Conservation (phyloP, 2,888 invertebrate genomes). For the Lasioglossum oenotherae region DNA sequence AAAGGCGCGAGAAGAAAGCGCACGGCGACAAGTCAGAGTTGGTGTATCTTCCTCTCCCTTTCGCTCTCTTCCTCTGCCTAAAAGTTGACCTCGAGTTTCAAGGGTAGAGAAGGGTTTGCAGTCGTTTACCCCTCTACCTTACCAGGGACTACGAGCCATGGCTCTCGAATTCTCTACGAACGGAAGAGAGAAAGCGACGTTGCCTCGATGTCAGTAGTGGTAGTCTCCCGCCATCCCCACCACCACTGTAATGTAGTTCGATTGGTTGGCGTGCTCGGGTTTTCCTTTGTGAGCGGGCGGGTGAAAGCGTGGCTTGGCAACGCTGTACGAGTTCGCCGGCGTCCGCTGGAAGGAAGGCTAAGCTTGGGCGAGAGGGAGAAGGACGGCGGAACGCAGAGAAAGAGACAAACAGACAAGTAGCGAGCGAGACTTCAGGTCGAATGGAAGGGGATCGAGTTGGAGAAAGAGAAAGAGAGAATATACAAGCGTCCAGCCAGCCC, state of each 20-base stretch:
- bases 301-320: conserved; percentile 83
- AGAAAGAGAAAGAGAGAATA: conserved; percentile 65
- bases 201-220: conserved; percentile 75
- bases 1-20: conserved; percentile 67
- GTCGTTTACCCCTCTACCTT: conserved; percentile 75
- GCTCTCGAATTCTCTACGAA: conserved; percentile 76
- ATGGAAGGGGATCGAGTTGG: conserved; percentile 57
- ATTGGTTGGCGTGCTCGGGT: conserved; percentile 79
- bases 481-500: conserved; percentile 70
- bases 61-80: conserved; percentile 79
- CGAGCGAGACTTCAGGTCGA: conserved; percentile 55
- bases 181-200: conserved; percentile 77
- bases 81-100: conserved; percentile 85
- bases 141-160: conserved; percentile 69
- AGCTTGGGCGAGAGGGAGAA: conserved; percentile 55
- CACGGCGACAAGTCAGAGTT: conserved; percentile 67
- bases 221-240: conserved; percentile 81
- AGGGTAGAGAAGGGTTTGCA: conserved; percentile 84
- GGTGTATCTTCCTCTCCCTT: conserved; percentile 65
- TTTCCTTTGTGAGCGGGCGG: conserved; percentile 84
- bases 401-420: conserved; percentile 50
- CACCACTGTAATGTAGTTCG: conserved; percentile 60
- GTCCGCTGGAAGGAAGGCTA: conserved; percentile 77
- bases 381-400: conserved; percentile 54
- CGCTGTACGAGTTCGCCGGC: conserved; percentile 79